Conservation (phyloP, 2,113 vertebrate species). For the Nycticebus coucang region DNA sequence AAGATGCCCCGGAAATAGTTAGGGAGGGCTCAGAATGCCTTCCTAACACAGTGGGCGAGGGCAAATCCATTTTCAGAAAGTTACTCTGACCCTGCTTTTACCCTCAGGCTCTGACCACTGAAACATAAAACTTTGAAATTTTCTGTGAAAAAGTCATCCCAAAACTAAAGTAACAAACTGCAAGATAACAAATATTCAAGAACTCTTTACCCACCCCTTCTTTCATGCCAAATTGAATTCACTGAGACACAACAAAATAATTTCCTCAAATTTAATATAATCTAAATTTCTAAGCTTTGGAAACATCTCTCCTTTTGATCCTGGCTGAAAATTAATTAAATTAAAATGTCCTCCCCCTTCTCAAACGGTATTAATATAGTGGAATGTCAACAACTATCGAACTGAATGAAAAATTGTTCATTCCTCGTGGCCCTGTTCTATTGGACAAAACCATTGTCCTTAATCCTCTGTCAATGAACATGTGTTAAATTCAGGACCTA, state of each 20-base stretch:
- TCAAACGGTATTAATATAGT: conserved; percentile 14
- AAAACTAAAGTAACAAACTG: background rate
- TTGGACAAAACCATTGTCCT: background rate
- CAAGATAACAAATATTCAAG: background rate
- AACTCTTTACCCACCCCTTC: background rate
- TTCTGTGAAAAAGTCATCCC: background rate
- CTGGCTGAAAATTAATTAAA: conserved; percentile 23
- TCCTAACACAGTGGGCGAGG: background rate
- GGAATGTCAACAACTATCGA: background rate
- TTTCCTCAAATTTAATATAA: conserved; percentile 24
- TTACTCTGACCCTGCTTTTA: background rate
- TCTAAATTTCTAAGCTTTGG: conserved; percentile 19
- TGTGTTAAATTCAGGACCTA: background rate
- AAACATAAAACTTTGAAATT: background rate
- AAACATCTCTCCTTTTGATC: background rate
- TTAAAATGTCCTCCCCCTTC: background rate
- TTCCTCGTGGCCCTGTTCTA: background rate
- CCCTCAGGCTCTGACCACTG: background rate
- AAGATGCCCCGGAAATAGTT: background rate
- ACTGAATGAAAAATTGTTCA: background rate
- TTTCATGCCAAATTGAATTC: background rate
- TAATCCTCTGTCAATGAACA: background rate
- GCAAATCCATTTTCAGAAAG: background rate
- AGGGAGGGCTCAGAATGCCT: background rate
- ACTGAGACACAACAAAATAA: background rate